These are phyloP conservation scores for Philaethria dido DNA, from an alignment of 2,888 invertebrate species.

Conservation along the genomic window DNA sequence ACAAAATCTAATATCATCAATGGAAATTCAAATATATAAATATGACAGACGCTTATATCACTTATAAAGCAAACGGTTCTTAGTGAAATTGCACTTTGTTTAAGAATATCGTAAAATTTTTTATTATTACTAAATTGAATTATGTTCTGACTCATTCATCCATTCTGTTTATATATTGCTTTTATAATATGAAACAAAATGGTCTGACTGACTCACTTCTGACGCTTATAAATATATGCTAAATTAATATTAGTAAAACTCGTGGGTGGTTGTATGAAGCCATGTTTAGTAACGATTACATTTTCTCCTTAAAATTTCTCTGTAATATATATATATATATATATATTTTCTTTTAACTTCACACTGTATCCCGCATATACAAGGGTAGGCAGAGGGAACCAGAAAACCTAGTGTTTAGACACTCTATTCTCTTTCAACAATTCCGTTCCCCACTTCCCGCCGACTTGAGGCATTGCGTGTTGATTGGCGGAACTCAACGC, in stretches of 20 bases:
- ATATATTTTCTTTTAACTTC: too few species aligned
- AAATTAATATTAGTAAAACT: background rate
- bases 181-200: background rate
- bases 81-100: background rate
- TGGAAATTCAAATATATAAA: too few species aligned
- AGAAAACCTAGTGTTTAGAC: too few species aligned
- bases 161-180: constrained; percentile 6
- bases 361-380: too few species aligned
- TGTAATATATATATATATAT: too few species aligned
- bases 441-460: too few species aligned
- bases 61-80: background rate
- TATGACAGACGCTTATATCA: too few species aligned
- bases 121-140: background rate
- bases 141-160: background rate
- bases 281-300: background rate
- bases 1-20: too few species aligned
- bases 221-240: background rate
- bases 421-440: too few species aligned
- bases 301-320: background rate
- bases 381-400: too few species aligned
- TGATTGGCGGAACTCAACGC: too few species aligned
- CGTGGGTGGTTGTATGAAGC: background rate
- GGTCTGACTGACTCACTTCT: background rate
- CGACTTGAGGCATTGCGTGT: too few species aligned
- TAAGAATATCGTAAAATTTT: background rate